These are phyloP conservation scores for Blennius ocellaris DNA, from an alignment of 2,113 vertebrate species.

Conservation along the genomic window DNA sequence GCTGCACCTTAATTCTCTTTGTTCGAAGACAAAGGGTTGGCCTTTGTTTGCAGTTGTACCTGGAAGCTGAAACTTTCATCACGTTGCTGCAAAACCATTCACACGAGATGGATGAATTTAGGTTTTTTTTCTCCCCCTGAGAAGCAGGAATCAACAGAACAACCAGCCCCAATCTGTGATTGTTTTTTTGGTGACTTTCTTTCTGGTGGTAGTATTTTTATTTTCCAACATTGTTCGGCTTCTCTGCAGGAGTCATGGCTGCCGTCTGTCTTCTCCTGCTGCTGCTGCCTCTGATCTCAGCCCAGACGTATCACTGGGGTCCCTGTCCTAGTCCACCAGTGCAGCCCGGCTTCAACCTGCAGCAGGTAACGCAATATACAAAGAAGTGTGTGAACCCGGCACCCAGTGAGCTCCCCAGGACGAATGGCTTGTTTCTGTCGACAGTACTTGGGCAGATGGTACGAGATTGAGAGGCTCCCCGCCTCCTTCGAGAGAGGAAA, in stretches of 20 bases:
- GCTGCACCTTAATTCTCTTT: no score
- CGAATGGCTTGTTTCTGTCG: background rate
- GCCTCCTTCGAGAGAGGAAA: constrained; percentile 76
- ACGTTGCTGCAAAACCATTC: no score
- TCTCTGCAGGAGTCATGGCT: constrained; percentile 24
- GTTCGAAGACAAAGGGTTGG: no score
- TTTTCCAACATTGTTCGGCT: no score
- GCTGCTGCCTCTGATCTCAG: constrained; percentile 69
- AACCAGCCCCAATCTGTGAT: no score
- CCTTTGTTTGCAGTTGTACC: no score
- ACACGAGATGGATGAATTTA: no score
- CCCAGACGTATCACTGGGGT: constrained; percentile 87
- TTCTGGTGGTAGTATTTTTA: no score
- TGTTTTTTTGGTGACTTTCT: no score
- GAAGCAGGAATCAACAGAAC: no score
- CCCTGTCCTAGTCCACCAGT: constrained; percentile 85
- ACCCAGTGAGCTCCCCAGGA: background rate
- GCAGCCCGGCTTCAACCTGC: constrained; percentile 86
- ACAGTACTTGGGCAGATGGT: constrained; percentile 84
- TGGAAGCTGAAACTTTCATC: no score
- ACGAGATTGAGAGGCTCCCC: constrained; percentile 82
- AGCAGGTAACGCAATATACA: constrained; percentile 47
- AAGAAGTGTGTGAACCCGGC: fast-evolving
- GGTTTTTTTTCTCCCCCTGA: no score
- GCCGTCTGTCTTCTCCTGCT: constrained; percentile 48